Base-by-base conservation (phyloP, 2,113 vertebrate genomes). In the Papio anubis region DNA sequence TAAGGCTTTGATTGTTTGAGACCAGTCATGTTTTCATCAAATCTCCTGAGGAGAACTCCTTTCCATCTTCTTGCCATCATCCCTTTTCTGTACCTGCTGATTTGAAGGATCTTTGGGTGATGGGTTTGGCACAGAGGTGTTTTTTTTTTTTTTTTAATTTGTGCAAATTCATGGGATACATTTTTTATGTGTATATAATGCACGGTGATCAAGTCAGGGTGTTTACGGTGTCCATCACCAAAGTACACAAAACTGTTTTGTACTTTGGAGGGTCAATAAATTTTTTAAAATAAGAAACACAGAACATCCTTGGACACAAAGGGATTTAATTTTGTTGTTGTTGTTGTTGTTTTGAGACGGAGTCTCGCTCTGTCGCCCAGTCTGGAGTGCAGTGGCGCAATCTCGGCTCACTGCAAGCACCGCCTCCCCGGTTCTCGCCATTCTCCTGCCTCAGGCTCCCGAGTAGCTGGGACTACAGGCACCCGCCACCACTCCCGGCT, bases 201-300 rank as follows among this genome's bases (percentile, higher is more conserved):
- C 64, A 66, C 13, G 32, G 64, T 66, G 64, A 66, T 66, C 64
- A 66, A 66, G 64, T 66, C 64, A 66, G 30, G 64, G 64, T 32
- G 6, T 66, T 66, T 66, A 66, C 1, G 30, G 30, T 30, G 30
- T 66, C 64, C 64, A 66, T 66, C 32, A 32, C 32, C 32, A 32
- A 68, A 68, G 64, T 68, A 70, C 64, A 85, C 52, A 93, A 72
- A 97, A 95, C 38, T 92, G 30, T 30, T 88, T 93, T 95, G 72
- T 73, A 27, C 32, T 90, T 35, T 35, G 70, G 83, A 92, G 86
- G 61, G 38, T 83, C 90, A 96, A 95, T 88, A 85, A 18, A 20
- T 35, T 55, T 90, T 78, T 92, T 94, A 81, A 16, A 92, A 27
- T 23, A 17, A 92, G 40, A 80, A 82, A 64, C 66, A 72, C 40